Percentiles rank a stretch among this genome's conserved stretches.
Evolutionary conservation across 2,113 vertebrate species (phyloP).

Genomic region (Gallinago undulata): DNA sequence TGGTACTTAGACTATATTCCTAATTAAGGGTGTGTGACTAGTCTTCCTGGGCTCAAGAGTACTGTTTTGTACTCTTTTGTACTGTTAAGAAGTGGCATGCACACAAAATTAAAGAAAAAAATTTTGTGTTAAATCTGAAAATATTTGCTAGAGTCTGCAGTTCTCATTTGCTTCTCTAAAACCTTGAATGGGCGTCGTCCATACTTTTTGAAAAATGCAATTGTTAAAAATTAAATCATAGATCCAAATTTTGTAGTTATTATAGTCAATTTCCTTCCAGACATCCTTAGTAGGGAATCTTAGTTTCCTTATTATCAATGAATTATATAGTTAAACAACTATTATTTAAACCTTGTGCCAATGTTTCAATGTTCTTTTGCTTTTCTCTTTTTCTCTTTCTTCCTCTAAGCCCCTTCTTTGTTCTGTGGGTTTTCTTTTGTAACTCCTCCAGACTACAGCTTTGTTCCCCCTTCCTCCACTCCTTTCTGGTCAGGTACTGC

Average conservation of each 20-base stretch:
- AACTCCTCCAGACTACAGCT: conserved; percentile 95
- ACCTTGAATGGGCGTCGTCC: neutral
- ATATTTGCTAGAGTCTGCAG: neutral
- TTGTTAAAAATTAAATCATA: conserved; percentile 45
- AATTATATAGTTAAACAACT: conserved; percentile 38
- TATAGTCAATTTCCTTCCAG: conserved; percentile 60
- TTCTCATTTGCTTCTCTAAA: neutral
- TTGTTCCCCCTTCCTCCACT: conserved; percentile 95
- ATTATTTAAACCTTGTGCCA: conserved; percentile 65
- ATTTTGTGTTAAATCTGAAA: neutral
- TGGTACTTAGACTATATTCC: neutral
- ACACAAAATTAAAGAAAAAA: neutral
- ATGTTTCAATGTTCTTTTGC: conserved; percentile 80
- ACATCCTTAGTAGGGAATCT: conserved; percentile 38
- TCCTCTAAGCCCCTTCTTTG: conserved; percentile 89
- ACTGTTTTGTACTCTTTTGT: neutral
- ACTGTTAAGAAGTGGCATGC: neutral
- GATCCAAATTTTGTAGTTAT: conserved; percentile 49
- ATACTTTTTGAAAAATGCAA: conserved; percentile 45
- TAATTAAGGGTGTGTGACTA: neutral
- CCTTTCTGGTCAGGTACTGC: conserved; percentile 99
- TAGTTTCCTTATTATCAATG: conserved; percentile 63
- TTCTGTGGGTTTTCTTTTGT: conserved; percentile 97
- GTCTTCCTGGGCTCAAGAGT: neutral
- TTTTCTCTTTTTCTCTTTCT: conserved; percentile 82